Percentiles rank a stretch among this genome's conserved stretches.
These are phyloP conservation scores for Stictocephala bisonia DNA, from an alignment of 2,888 invertebrate species.

Conservation along the genomic window DNA sequence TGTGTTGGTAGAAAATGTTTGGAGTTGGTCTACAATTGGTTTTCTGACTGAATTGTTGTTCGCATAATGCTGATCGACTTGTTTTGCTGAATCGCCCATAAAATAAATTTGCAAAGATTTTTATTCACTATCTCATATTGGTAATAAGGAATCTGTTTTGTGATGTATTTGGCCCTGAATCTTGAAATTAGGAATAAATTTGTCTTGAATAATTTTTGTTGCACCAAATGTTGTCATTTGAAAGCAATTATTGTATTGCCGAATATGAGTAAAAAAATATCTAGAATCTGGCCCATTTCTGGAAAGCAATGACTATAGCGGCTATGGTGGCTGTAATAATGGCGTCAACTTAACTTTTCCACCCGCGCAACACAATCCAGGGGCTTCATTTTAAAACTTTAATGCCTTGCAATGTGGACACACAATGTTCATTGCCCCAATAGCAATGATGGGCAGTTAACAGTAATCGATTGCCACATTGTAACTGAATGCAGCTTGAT, in stretches of 20 bases:
- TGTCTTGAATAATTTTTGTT: conserved; percentile 39
- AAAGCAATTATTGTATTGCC: conserved; percentile 47
- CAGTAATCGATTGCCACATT: too few relatives aligned
- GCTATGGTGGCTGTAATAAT: conserved; percentile 38
- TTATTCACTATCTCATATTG: conserved; percentile 47
- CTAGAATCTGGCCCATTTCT: background rate
- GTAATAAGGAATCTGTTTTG: conserved; percentile 50
- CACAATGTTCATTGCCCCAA: too few relatives aligned
- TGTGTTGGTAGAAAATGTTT: conserved; percentile 51
- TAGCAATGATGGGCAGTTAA: too few relatives aligned
- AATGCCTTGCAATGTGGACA: too few relatives aligned
- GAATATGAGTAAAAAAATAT: conserved; percentile 42
- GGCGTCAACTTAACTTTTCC: conserved; percentile 44
- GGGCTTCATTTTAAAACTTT: too few relatives aligned
- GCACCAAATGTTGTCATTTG: conserved; percentile 52
- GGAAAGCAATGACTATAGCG: conserved; percentile 41
- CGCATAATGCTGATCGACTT: conserved; percentile 51
- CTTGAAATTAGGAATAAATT: conserved; percentile 43
- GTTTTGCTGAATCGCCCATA: conserved; percentile 50
- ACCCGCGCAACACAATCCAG: too few relatives aligned
- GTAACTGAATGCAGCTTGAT: too few relatives aligned
- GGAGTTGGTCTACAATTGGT: conserved; percentile 38
- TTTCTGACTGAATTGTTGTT: conserved; percentile 43
- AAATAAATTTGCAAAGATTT: conserved; percentile 55
- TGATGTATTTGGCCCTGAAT: conserved; percentile 54